Evolutionary conservation across 1,140 invertebrate species (phyloP), one percentile per base, ranked within the genome.

Genomic region (Neomicropteryx cornuta): DNA sequence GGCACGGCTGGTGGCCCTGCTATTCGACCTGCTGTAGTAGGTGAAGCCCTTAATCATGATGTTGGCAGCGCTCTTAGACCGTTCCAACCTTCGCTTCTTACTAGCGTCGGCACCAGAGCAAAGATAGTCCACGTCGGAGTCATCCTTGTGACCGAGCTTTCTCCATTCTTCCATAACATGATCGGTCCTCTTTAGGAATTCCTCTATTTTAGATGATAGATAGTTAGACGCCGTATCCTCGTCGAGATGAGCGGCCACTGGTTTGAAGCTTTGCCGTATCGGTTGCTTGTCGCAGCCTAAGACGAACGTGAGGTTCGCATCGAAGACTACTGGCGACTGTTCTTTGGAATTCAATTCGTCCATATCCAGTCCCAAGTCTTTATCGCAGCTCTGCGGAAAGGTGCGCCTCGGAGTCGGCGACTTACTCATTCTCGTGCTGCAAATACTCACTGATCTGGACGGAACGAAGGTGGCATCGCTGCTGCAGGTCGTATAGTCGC

Each of bases 141-240:
- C 68, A 43, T 72, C 72, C 42, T 67, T 75, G 36, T 71, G 71
- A 0, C 77, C 77, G 4, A 80, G 46, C 37, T 72, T 66, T 40
- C 72, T 70, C 85, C 85, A 89, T 51, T 87, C 83, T 44, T 89
- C 81, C 74, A 85, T 83, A 1, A 87, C 75, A 54, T 89, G 85
- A 56, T 89, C 85, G 3, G 84, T 88, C 36, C 81, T 74, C 50
- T 77, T 76, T 5, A 90, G 60, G 47, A 90, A 90, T 43, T 82
- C 79, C 16, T 79, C 71, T 31, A 90, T 89, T 57, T 82, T 83
- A 18, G 70, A 72, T 3, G 75, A 76, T 16, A 90, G 62, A 38
- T 75, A 76, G 20, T 79, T 80, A 0, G 83, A 87, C 0, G 79
- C 79, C 0, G 84, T 87, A 6, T 75, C 65, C 5, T 79, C 72